Base-by-base conservation (phyloP, 2,797 vertebrate species). In the Sparidentex hasta region DNA sequence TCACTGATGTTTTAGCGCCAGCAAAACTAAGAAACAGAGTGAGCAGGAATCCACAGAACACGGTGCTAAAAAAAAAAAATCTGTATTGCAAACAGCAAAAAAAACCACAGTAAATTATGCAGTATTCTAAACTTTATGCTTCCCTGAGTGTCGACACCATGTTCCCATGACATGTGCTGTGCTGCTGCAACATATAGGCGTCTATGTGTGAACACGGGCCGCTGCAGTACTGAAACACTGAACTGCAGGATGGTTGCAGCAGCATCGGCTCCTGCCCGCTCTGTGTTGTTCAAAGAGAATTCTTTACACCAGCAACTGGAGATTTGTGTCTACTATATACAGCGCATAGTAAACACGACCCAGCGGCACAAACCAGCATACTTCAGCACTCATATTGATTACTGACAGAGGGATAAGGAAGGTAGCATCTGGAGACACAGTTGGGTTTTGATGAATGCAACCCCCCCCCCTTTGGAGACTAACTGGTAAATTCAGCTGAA, bases 371-470 rank as follows among this genome's bases (percentile, higher is more conserved):
- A 78, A 72, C 27, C 76, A 76, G 70, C 78, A 59, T 12, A 84
- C 69, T 70, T 76, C 84, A 79, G 73, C 65, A 16, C 61, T 83
- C 58, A 3, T 81, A 84, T 78, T 82, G 87, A 90, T 91, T 59
- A 83, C 57, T 8, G 48, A 71, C 63, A 12, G 66, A 75, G 76
- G 62, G 64, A 75, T 84, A 70, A 78, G 69, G 78, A 81, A 74
- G 64, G 65, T 16, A 20, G 81, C 87, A 84, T 86, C 79, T 84
- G 87, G 75, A 89, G 84, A 81, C 78, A 62, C 82, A 73, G 83
- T 72, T 83, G 78, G 85, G 50, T 81, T 89, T 81, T 86, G 87
- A 93, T 88, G 81, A 92, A 78, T 55, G 56, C n/a, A 52, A n/a
- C n/a, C n/a, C n/a, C n/a, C 33, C 65, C 56, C 54, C 78, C 73